Evolutionary conservation across 2,113 vertebrate species (phyloP).

Genomic region (Melanerpes aurifrons): DNA sequence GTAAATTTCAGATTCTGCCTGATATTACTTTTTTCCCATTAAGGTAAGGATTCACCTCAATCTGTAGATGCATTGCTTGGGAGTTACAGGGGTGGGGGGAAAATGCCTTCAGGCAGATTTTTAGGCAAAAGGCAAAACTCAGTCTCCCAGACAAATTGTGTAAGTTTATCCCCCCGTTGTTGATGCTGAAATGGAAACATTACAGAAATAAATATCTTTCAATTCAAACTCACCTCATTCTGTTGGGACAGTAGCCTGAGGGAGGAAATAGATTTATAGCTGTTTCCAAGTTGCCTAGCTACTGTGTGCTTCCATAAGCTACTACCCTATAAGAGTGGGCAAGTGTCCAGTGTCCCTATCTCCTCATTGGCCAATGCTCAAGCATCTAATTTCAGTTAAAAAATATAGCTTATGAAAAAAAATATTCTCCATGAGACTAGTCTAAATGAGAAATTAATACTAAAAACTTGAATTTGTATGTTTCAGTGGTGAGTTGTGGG

Average conservation of each 20-base stretch:
- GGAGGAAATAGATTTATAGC: background rate
- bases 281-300: background rate
- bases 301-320: background rate
- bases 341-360: background rate
- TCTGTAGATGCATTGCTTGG: background rate
- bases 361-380: background rate
- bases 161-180: background rate
- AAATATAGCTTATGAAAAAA: background rate
- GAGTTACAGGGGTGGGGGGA: background rate
- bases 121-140: background rate
- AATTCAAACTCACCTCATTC: background rate
- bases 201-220: background rate
- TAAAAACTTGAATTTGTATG: background rate
- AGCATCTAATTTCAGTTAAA: background rate
- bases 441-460: background rate
- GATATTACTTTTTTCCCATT: background rate
- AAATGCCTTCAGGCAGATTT: background rate
- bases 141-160: background rate
- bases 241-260: background rate
- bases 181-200: constrained; percentile 11
- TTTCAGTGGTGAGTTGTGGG: background rate
- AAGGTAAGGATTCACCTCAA: background rate
- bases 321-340: background rate
- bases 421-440: background rate
- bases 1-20: background rate